Evolutionary conservation across 2,888 invertebrate genomes (phyloP).

Genomic region (Chaetogeoica ovagalla): DNA sequence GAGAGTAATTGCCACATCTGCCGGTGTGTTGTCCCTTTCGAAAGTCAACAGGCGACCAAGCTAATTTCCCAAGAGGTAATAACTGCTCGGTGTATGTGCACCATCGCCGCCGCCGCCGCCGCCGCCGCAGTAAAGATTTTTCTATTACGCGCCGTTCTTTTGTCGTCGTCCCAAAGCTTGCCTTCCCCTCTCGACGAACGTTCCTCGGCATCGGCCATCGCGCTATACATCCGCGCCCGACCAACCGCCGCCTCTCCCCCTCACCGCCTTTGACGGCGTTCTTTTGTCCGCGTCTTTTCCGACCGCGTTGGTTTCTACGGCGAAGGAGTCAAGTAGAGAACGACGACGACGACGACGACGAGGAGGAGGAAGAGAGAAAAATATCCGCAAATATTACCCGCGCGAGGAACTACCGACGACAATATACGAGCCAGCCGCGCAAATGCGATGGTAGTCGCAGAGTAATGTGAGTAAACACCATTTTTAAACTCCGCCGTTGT

Average conservation of each 20-base stretch:
- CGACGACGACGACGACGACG: too few species aligned
- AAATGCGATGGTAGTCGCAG: conserved; percentile 7
- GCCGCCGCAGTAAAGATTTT: conserved; percentile 46
- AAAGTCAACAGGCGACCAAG: conserved; percentile 49
- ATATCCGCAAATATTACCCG: conserved; percentile 36
- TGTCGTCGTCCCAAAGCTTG: not conserved
- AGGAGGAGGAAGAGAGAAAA: not conserved
- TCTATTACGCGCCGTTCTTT: conserved; percentile 48
- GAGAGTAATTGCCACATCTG: conserved; percentile 51
- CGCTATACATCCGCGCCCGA: too few species aligned
- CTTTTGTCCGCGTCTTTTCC: conserved; percentile 41
- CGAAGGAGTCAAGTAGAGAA: too few species aligned
- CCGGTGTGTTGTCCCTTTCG: conserved; percentile 48
- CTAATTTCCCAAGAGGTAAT: conserved; percentile 53
- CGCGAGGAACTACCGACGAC: conserved; percentile 7
- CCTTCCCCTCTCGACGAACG: not conserved
- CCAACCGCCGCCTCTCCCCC: not conserved
- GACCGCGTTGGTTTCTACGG: conserved; percentile 8
- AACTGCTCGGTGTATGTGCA: conserved; percentile 2
- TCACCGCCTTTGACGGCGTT: not conserved
- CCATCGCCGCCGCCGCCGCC: not conserved
- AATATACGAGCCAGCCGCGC: not conserved
- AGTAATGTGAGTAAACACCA: conserved; percentile 24
- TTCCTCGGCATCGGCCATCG: not conserved
- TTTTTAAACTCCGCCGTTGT: conserved; percentile 34